These are phyloP conservation scores for Acleris literana DNA, from an alignment of 2,888 invertebrate species.

Conservation along the genomic window DNA sequence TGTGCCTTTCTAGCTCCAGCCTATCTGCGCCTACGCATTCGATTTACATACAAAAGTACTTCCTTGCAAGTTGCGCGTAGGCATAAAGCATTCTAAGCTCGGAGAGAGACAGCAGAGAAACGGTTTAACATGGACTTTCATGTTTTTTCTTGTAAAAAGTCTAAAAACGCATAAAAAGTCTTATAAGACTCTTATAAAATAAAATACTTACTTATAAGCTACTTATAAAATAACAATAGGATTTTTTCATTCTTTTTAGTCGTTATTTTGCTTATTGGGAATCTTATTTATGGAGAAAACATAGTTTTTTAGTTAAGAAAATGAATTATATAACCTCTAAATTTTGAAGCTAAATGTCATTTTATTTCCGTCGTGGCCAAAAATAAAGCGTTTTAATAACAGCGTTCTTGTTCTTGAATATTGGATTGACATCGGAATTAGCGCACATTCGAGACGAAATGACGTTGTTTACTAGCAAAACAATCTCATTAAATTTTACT, in stretches of 20 bases:
- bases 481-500: too few species aligned
- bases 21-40: conserved; percentile 68
- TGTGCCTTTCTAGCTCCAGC: conserved; percentile 55
- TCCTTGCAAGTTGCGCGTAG: conserved; percentile 69
- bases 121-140: conserved; percentile 4
- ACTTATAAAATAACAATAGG: not conserved
- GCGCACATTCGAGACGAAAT: too few species aligned
- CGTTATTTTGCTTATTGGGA: too few species aligned
- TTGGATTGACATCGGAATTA: too few species aligned
- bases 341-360: too few species aligned
- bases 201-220: not conserved
- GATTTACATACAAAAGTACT: conserved; percentile 83
- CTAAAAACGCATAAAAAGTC: not conserved
- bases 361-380: too few species aligned
- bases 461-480: too few species aligned
- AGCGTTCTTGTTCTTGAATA: too few species aligned
- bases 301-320: too few species aligned
- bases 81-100: conserved; percentile 66
- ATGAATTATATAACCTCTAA: too few species aligned
- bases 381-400: too few species aligned
- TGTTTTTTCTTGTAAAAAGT: not conserved
- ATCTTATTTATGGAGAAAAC: too few species aligned
- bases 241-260: not conserved
- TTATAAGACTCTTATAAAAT: not conserved
- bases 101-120: conserved; percentile 12